Evolutionary conservation across 2,113 vertebrate genomes (phyloP).

Genomic region (Guaruba guarouba): DNA sequence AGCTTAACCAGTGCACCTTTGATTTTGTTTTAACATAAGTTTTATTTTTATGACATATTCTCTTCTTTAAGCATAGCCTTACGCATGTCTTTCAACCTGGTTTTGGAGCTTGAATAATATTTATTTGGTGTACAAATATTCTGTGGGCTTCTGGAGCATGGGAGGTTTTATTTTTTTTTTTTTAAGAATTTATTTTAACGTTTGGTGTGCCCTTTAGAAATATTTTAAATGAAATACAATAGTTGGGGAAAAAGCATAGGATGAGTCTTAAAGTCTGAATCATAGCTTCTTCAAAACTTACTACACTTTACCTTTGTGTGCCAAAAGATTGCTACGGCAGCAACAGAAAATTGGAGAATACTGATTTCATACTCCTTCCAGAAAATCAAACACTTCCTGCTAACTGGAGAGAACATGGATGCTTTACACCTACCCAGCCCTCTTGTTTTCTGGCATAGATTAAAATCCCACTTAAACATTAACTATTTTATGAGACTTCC

Average conservation of each 20-base stretch:
- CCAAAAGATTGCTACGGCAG: not conserved
- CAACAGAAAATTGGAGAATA: not conserved
- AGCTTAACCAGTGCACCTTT: not conserved
- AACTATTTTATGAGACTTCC: not conserved
- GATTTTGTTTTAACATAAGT: not conserved
- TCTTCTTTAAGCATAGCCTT: not conserved
- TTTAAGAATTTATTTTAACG: not conserved
- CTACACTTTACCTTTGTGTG: not conserved
- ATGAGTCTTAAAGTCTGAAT: not conserved
- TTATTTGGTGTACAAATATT: not conserved
- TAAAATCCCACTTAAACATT: not conserved
- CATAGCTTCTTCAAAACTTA: not conserved
- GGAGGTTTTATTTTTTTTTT: not conserved
- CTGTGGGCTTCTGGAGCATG: not conserved
- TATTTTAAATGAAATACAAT: not conserved
- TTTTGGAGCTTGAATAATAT: not conserved
- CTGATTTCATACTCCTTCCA: not conserved
- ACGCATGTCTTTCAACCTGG: not conserved
- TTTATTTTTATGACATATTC: not conserved
- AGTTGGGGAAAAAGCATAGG: not conserved
- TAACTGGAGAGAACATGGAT: not conserved
- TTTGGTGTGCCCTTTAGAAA: not conserved
- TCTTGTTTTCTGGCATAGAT: not conserved
- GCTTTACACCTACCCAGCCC: not conserved
- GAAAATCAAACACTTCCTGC: not conserved